phyloP scores from a whole-genome alignment of 2,888 invertebrate species.

The Aradus depressus region DNA sequence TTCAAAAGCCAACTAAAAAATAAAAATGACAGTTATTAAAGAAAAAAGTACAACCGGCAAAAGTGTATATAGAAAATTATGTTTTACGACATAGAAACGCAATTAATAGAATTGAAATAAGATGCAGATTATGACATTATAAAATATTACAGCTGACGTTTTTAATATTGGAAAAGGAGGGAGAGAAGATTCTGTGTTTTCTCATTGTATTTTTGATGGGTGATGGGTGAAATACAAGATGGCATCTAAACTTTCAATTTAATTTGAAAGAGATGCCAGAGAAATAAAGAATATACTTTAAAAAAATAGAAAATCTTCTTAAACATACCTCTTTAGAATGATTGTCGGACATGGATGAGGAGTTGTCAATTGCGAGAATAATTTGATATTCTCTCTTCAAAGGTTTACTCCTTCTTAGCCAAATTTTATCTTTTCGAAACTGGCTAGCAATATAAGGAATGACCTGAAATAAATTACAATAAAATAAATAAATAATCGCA shows the following conservation, averaged over 20 bases:
- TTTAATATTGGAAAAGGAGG: neutral
- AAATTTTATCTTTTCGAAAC: constrained; percentile 98
- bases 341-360: constrained; percentile 80
- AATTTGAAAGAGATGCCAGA: neutral
- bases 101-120: neutral
- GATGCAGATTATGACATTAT: neutral
- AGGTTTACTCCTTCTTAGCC: constrained; percentile 90
- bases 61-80: neutral
- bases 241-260: neutral
- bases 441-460: constrained; percentile 98
- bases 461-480: constrained; percentile 42
- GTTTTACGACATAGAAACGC: neutral
- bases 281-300: neutral
- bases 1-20: constrained; percentile 65
- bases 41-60: neutral
- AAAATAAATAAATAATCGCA: neutral
- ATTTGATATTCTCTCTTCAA: constrained; percentile 94
- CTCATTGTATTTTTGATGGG: too few species aligned
- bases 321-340: constrained; percentile 51
- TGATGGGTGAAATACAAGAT: neutral
- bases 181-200: neutral
- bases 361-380: constrained; percentile 92
- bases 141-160: neutral
- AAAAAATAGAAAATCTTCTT: neutral
- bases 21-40: too few species aligned